Evolutionary conservation across 2,797 vertebrate genomes (phyloP), one percentile per base, ranked within the genome.

Genomic region (Xenentodon cancila): DNA sequence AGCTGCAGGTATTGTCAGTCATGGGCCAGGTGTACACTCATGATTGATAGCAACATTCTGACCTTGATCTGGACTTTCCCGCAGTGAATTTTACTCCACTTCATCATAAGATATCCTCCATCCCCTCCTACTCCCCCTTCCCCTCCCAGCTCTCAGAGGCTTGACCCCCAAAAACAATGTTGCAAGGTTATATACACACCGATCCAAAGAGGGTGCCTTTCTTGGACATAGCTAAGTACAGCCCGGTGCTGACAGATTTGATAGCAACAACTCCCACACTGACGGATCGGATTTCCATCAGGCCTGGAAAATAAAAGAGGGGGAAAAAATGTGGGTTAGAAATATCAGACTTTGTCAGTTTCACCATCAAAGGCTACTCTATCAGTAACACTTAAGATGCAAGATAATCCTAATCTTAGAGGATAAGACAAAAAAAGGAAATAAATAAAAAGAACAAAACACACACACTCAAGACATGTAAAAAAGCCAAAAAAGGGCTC

Each of bases 191-290:
- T 87, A 77, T 84, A 95, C 95, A 89, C 94, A 98, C 97, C 95
- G 96, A 97, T 89, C 96, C 95, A 25, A 97, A 97, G 85, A 97
- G 94, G 21, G 89, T 94, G 85, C 97, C 97, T 87, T 81, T 92
- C 92, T 93, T 95, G 91, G 95, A 96, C 96, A 98, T 98, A 75
- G 97, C 97, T 91, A 98, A 92, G 77, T 96, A 98, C 92, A 97
- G 94, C 80, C 96, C 96, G 0, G 93, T 96, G 92, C 95, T 93
- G 90, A 96, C 93, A 7, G 96, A 95, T 86, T 94, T 96, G 93
- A 98, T 96, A 85, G 92, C 96, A 82, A 98, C 95, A 2, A 96
- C 91, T 72, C 96, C 96, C 66, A 96, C 95, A 45, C 89, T 94
- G 88, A 97, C 94, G 0, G 96, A 97, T 87, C 95, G 94, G 89